A percentile compares a stretch with the other conserved stretches of the same genome.
phyloP scores from a whole-genome alignment of 2,797 vertebrate species.

The Hippopotamyrus pictus region DNA sequence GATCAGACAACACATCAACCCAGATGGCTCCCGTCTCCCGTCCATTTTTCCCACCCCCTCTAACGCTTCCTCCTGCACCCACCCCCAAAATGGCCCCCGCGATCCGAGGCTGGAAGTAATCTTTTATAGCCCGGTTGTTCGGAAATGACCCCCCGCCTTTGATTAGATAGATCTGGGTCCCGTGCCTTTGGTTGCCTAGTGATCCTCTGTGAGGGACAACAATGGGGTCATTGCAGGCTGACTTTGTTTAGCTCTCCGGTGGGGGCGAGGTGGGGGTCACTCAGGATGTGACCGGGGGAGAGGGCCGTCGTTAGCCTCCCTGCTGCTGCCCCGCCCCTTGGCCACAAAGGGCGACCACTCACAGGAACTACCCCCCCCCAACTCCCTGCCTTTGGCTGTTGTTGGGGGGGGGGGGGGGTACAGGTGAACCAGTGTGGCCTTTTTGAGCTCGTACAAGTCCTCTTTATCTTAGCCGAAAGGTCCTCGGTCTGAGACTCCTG shows the following conservation, averaged over 20 bases:
- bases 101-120: constrained; percentile 89
- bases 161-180: constrained; percentile 94
- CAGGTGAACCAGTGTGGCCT: not conserved
- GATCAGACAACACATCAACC: constrained; percentile 75
- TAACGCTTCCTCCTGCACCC: constrained; percentile 66
- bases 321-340: constrained; percentile 39
- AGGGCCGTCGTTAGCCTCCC: constrained; percentile 45
- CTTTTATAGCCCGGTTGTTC: constrained; percentile 99
- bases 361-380: not conserved
- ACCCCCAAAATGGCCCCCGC: constrained; percentile 60
- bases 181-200: constrained; percentile 75
- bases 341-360: not conserved
- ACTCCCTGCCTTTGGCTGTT: not conserved
- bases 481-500: not conserved
- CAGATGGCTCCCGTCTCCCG: constrained; percentile 96
- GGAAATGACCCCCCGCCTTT: constrained; percentile 98
- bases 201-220: constrained; percentile 81
- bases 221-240: constrained; percentile 78
- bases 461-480: not conserved
- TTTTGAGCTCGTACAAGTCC: not conserved
- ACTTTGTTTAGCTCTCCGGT: constrained; percentile 59
- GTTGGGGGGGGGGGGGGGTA: not conserved
- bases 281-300: constrained; percentile 4
- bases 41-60: constrained; percentile 74
- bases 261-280: constrained; percentile 41